Conservation (phyloP, 2,113 vertebrate species). For the Dunckerocampus dactyliophorus region DNA sequence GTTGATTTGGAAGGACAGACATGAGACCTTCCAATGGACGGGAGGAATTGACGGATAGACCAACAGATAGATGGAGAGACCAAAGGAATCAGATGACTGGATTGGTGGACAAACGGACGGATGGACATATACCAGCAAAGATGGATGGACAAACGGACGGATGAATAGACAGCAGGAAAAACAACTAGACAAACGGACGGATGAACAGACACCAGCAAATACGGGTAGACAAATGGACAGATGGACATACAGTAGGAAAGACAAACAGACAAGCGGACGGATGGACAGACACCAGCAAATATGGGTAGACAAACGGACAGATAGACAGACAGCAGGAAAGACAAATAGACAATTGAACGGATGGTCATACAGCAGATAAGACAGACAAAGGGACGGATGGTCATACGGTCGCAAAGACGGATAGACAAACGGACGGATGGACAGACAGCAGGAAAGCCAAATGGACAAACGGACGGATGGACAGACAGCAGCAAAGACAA, state of each 20-base stretch:
- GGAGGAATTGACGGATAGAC: constrained; percentile 8
- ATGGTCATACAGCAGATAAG: not conserved
- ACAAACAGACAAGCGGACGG: not conserved
- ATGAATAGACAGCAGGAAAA: not conserved
- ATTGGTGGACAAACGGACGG: too few species aligned
- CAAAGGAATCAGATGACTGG: not conserved
- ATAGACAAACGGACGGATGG: not conserved
- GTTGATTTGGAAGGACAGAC: too few species aligned
- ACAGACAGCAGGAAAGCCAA: not conserved
- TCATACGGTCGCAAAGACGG: not conserved
- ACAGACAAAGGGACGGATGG: not conserved
- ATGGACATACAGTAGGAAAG: too few species aligned
- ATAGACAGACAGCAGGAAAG: constrained; percentile 15
- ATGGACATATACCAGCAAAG: too few species aligned
- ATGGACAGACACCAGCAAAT: constrained; percentile 10
- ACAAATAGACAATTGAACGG: constrained; percentile 10
- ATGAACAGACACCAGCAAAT: not conserved
- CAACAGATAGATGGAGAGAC: constrained; percentile 15
- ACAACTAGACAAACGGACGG: not conserved
- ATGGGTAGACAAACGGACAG: constrained; percentile 8
- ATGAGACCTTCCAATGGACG: not conserved
- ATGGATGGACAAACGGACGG: not conserved
- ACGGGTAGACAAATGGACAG: not conserved
- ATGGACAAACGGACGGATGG: not conserved
- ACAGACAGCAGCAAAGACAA: not conserved